Evolutionary conservation across 1,140 invertebrate genomes (phyloP).

Genomic region (Zaprionus inermis): DNA sequence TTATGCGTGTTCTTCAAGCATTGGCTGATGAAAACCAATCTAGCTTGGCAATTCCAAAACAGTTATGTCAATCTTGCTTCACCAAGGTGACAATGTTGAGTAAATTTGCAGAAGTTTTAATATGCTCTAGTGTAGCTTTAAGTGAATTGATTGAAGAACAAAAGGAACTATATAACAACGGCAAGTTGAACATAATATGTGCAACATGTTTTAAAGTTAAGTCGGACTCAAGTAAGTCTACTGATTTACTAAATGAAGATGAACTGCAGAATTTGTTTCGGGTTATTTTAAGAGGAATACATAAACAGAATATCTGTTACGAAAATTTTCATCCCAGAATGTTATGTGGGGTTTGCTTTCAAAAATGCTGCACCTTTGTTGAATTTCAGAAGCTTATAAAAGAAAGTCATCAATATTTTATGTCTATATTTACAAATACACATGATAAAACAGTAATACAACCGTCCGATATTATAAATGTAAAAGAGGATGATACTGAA

Average conservation of each 20-base stretch:
- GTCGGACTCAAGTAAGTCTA: background rate
- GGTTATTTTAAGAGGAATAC: constrained; percentile 13
- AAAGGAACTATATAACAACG: background rate
- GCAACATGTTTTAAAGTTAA: constrained; percentile 27
- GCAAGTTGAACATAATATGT: constrained; percentile 15
- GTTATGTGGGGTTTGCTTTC: constrained; percentile 4
- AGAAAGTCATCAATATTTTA: constrained; percentile 21
- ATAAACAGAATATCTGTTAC: background rate
- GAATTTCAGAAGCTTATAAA: constrained; percentile 22
- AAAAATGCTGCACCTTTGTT: constrained; percentile 15
- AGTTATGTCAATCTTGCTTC: constrained; percentile 25
- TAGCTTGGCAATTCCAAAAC: background rate
- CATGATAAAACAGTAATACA: background rate
- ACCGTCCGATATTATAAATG: background rate
- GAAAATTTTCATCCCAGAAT: background rate
- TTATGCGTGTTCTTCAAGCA: constrained; percentile 9
- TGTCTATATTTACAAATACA: constrained; percentile 10
- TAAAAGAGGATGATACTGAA: background rate
- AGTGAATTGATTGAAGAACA: constrained; percentile 5
- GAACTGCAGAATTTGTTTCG: constrained; percentile 9
- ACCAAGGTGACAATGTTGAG: constrained; percentile 23
- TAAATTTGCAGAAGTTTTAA: constrained; percentile 33
- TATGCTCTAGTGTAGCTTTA: constrained; percentile 14
- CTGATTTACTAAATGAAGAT: background rate
- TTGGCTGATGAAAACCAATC: constrained; percentile 2